phyloP scores from a whole-genome alignment of 2,797 vertebrate species.

The Brachymystax lenok region DNA sequence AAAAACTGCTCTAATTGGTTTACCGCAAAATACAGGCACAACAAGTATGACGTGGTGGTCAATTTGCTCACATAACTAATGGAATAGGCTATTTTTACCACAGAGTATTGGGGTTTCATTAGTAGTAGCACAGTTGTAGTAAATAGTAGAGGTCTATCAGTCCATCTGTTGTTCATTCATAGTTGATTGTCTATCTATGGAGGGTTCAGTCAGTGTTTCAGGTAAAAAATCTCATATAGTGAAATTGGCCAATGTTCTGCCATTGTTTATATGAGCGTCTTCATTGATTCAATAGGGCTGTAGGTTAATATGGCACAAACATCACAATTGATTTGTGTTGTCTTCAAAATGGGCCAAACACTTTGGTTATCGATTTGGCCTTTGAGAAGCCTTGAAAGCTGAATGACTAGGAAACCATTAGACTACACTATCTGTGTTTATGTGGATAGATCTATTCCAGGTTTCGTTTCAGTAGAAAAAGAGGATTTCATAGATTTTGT shows the following conservation, averaged over 20 bases:
- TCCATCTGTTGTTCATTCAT: slow-evolving; percentile 20
- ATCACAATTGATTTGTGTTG: slow-evolving; percentile 44
- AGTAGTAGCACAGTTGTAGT: slow-evolving; percentile 12
- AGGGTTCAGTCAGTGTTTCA: slow-evolving; percentile 29
- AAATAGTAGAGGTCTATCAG: slow-evolving; percentile 7
- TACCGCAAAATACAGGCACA: slow-evolving; percentile 19
- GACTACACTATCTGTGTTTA: slow-evolving; percentile 17
- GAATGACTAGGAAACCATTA: slow-evolving; percentile 36
- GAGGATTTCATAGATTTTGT: slow-evolving; percentile 7
- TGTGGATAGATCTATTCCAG: too few species aligned
- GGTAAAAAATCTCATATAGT: slow-evolving; percentile 51
- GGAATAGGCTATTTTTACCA: slow-evolving; percentile 23
- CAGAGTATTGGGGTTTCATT: slow-evolving; percentile 5
- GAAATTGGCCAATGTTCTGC: slow-evolving; percentile 41
- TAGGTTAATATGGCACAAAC: slow-evolving; percentile 33
- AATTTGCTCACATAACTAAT: slow-evolving; percentile 39
- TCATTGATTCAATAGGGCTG: slow-evolving; percentile 44
- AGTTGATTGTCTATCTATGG: slow-evolving; percentile 7
- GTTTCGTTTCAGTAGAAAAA: slow-evolving; percentile 12
- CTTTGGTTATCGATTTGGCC: slow-evolving; percentile 39
- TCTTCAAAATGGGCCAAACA: slow-evolving; percentile 30
- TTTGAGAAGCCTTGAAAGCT: slow-evolving; percentile 33
- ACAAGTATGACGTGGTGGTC: slow-evolving; percentile 16
- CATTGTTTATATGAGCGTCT: slow-evolving; percentile 19
- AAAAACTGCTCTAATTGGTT: slow-evolving; percentile 49